phyloP scores from a whole-genome alignment of 2,113 vertebrate genomes.

The Dipodomys ordii region DNA sequence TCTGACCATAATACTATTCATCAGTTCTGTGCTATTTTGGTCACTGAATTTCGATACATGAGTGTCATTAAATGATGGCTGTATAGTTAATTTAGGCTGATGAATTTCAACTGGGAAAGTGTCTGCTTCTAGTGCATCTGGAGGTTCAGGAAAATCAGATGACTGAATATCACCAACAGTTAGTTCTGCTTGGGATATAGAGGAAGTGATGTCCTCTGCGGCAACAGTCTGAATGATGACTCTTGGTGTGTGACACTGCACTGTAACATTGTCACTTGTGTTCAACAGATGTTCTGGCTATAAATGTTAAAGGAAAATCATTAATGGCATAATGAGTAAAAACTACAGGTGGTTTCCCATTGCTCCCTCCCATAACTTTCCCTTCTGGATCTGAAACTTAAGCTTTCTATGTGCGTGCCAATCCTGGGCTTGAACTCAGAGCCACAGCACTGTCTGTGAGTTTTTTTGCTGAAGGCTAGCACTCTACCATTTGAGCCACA shows the following conservation, averaged over 20 bases:
- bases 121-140: slow-evolving; percentile 85
- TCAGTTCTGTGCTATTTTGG: slow-evolving; percentile 87
- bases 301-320: slow-evolving; percentile 39
- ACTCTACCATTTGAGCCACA: no score
- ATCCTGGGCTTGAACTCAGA: no score
- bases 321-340: slow-evolving; percentile 40
- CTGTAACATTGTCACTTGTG: slow-evolving; percentile 92
- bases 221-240: slow-evolving; percentile 97
- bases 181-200: slow-evolving; percentile 91
- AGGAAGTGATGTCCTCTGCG: slow-evolving; percentile 91
- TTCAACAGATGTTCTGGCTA: slow-evolving; percentile 95
- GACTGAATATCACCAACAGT: slow-evolving; percentile 87
- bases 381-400: neutral
- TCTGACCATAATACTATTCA: slow-evolving; percentile 88
- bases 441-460: no score
- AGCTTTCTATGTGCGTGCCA: no score
- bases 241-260: slow-evolving; percentile 92
- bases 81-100: slow-evolving; percentile 84
- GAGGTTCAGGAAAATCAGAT: slow-evolving; percentile 85
- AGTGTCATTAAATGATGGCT: slow-evolving; percentile 83
- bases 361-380: neutral
- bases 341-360: neutral
- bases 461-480: no score
- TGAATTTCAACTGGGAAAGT: slow-evolving; percentile 87
- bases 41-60: slow-evolving; percentile 86